Conservation (phyloP, 2,113 vertebrate species). For the Stegastes partitus region DNA sequence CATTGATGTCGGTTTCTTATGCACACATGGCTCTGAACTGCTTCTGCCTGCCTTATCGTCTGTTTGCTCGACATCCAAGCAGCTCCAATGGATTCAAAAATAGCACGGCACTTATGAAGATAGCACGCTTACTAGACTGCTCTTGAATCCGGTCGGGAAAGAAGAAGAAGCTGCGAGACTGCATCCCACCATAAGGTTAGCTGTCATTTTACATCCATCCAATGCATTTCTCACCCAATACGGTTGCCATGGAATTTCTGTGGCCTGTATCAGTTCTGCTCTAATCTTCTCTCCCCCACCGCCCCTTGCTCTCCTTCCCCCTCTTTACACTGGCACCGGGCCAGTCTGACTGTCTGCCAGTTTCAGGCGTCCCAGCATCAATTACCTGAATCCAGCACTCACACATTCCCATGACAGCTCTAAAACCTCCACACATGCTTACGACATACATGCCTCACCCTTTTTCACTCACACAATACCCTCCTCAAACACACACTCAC, state of each 20-base stretch:
- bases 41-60: neutral
- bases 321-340: conserved; percentile 56
- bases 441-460: conserved; percentile 10
- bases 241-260: conserved; percentile 53
- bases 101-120: too few species aligned
- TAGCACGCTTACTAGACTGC: too few species aligned
- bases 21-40: neutral
- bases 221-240: conserved; percentile 29
- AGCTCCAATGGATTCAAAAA: neutral
- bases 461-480: neutral
- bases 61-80: neutral
- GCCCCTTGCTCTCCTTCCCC: conserved; percentile 1
- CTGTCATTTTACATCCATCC: conserved; percentile 48
- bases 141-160: too few species aligned
- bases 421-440: conserved; percentile 29
- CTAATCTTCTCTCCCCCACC: conserved; percentile 38
- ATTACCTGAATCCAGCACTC: conserved; percentile 70
- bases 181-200: conserved; percentile 29
- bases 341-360: conserved; percentile 70
- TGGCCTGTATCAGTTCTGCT: conserved; percentile 44
- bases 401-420: conserved; percentile 65
- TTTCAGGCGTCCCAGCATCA: conserved; percentile 69
- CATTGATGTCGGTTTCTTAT: neutral
- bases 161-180: neutral
- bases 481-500: conserved; percentile 41